These are phyloP conservation scores for Sinocyclocheilus anshuiensis DNA, from an alignment of 2,113 vertebrate genomes.

Conservation along the genomic window DNA sequence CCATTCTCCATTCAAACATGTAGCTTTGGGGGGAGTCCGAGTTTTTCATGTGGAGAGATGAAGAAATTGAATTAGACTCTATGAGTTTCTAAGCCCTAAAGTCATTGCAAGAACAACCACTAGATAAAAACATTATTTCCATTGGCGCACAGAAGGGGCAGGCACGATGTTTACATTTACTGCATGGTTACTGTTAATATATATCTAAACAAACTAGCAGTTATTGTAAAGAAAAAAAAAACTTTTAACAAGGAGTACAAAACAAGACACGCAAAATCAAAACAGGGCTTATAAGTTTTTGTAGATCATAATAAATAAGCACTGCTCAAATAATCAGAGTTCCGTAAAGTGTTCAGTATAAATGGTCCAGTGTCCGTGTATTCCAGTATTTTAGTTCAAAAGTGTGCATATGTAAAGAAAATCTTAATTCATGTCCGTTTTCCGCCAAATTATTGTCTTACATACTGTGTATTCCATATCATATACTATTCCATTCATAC, in stretches of 20 bases:
- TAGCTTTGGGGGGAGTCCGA: background rate
- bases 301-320: background rate
- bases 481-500: no score
- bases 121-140: background rate
- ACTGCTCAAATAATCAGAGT: background rate
- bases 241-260: background rate
- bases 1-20: background rate
- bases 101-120: background rate
- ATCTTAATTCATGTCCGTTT: no score
- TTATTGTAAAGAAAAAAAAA: no score
- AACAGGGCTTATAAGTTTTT: no score
- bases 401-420: no score
- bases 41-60: background rate
- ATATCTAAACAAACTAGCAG: background rate
- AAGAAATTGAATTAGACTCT: background rate
- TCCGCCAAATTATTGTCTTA: no score
- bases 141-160: no score
- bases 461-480: no score
- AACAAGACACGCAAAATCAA: background rate
- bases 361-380: background rate
- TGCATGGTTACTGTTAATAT: background rate
- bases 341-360: background rate
- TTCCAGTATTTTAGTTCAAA: background rate
- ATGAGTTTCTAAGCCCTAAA: background rate
- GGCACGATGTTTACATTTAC: background rate